Base-by-base conservation (phyloP, 2,113 vertebrate species). In the Oxyura jamaicensis region DNA sequence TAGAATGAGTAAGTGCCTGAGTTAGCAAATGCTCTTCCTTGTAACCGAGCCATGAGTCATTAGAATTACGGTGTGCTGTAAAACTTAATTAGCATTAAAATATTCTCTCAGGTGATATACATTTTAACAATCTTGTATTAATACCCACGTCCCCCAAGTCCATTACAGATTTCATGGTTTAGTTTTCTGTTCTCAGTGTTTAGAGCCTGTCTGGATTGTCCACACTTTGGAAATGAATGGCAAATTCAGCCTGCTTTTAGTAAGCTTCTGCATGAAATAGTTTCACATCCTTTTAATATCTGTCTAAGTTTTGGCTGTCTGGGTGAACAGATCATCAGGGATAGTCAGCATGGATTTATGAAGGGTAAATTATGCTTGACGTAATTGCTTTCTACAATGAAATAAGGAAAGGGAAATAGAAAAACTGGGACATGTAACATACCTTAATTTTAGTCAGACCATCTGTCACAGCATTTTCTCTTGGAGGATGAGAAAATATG, bases 11-110 rank as follows among this genome's bases (percentile, higher is more conserved):
- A 91, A 91, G 39, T 88, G 53, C 44, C 53, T 76, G 33, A 56
- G 39, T 73, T 94, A 93, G 67, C 35, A 91, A 96, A 88, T 69
- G 50, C 19, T 90, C 74, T 79, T 91, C 42, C 56, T 90, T 90
- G 48, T 83, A 91, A 88, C 33, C 50, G 85, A 96, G 86, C 67
- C 86, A 88, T 83, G 90, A 94, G 78, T 73, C 88, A 93, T 95
- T 95, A 83, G 79, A 97, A 91, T 94, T 83, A 95, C 55, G 39
- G 21, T n/a, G 19, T 77, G 41, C 72, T 73, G 85, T 96, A 95
- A 94, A 96, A 88, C 62, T 88, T 90, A 83, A 94, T 94, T 94
- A 94, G 50, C 79, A 91, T 90, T 86, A 83, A 94, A 95, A 26
- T 91, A 90, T 95, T 96, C 92, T 95, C 92, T 88, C 95, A 90